Percentiles rank a stretch among this genome's conserved stretches.
Evolutionary conservation across 2,797 vertebrate genomes (phyloP).

Genomic region (Myotis myotis): DNA sequence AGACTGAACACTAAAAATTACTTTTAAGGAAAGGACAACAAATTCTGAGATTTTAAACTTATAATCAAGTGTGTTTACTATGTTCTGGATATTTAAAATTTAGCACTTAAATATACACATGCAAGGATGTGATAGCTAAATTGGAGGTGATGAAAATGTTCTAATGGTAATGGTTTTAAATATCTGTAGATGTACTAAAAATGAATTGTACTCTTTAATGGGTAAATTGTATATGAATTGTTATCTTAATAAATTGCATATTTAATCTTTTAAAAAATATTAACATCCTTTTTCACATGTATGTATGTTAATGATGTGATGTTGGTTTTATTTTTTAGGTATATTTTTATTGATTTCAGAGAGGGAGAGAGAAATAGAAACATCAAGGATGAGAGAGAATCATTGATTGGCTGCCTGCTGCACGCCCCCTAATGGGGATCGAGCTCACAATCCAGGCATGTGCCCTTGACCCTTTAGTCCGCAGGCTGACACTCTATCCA

Average conservation of each 20-base stretch:
- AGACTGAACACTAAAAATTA: slow-evolving; percentile 4
- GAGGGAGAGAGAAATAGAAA: too few relatives aligned
- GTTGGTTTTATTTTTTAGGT: too few relatives aligned
- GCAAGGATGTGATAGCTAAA: neutral
- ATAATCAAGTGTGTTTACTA: neutral
- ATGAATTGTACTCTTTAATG: neutral
- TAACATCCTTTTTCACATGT: neutral
- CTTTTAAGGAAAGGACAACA: slow-evolving; percentile 12
- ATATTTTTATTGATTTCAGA: too few relatives aligned
- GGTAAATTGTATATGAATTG: slow-evolving; percentile 12
- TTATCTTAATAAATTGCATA: neutral
- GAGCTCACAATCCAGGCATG: too few relatives aligned
- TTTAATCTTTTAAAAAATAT: slow-evolving; percentile 1
- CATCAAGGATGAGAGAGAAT: too few relatives aligned
- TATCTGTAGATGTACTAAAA: slow-evolving; percentile 18
- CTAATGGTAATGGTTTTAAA: slow-evolving; percentile 12
- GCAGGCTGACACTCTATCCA: too few relatives aligned
- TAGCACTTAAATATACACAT: slow-evolving; percentile 14
- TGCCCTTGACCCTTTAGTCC: too few relatives aligned
- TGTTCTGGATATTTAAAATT: neutral
- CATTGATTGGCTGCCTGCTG: too few relatives aligned
- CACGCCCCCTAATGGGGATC: too few relatives aligned
- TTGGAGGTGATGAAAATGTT: neutral
- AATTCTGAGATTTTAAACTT: slow-evolving; percentile 1
- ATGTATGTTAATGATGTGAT: slow-evolving; percentile 17